phyloP scores from a whole-genome alignment of 1,140 invertebrate genomes.

The Spodoptera frugiperda region DNA sequence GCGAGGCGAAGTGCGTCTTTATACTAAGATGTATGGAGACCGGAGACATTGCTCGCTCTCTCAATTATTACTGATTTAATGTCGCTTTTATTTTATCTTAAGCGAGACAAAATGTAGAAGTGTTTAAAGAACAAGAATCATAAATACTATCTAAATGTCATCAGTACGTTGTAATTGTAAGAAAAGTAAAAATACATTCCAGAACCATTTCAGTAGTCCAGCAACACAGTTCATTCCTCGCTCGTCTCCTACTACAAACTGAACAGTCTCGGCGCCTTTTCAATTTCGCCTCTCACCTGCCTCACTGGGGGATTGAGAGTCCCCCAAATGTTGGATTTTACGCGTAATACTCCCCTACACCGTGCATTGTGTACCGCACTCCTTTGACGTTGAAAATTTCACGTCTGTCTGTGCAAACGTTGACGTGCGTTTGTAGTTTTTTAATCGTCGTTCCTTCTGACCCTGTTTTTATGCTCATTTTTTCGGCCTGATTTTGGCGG shows the following conservation, averaged over 20 bases:
- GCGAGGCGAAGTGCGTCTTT: background rate
- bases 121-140: too few relatives aligned
- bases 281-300: constrained; percentile 62
- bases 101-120: too few relatives aligned
- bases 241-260: constrained; percentile 26
- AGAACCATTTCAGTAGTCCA: background rate
- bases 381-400: constrained; percentile 43
- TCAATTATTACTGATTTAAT: too few relatives aligned
- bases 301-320: constrained; percentile 58
- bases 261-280: constrained; percentile 62
- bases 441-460: constrained; percentile 37
- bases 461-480: constrained; percentile 41
- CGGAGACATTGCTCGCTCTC: background rate
- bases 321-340: constrained; percentile 63
- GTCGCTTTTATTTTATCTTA: background rate
- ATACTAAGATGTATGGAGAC: background rate
- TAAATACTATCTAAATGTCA: too few relatives aligned
- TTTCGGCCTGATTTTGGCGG: background rate
- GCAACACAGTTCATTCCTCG: constrained; percentile 7
- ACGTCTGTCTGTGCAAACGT: constrained; percentile 35
- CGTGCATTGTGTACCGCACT: constrained; percentile 52
- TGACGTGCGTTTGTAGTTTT: constrained; percentile 46
- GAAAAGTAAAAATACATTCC: background rate
- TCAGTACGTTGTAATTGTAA: background rate
- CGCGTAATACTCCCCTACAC: constrained; percentile 52